phyloP scores from a whole-genome alignment of 2,113 vertebrate genomes.

The Siphamia tubifer region DNA sequence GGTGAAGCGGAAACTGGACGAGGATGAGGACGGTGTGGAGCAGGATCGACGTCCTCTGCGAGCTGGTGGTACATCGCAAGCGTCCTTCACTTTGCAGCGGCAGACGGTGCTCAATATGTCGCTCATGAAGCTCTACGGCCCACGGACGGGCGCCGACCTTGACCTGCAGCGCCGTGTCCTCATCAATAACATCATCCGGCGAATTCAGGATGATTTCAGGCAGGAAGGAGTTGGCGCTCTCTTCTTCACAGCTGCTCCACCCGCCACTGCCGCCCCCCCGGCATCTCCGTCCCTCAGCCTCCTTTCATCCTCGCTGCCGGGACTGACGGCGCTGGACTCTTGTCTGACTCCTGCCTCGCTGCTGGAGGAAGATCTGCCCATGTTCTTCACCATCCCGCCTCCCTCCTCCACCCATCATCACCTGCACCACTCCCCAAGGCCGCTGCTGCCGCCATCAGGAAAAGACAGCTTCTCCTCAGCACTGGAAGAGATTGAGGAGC shows the following conservation, averaged over 20 bases:
- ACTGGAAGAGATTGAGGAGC: constrained; percentile 90
- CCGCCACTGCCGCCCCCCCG: constrained; percentile 87
- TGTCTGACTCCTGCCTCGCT: constrained; percentile 96
- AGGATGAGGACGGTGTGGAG: constrained; percentile 99
- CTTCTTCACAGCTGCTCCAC: constrained; percentile 83
- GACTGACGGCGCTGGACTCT: constrained; percentile 73
- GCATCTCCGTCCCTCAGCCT: constrained; percentile 83
- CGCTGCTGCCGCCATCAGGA: constrained; percentile 81
- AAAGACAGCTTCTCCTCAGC: constrained; percentile 83
- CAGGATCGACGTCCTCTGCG: constrained; percentile 65
- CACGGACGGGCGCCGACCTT: constrained; percentile 91
- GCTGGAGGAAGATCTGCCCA: constrained; percentile 88
- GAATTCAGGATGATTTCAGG: constrained; percentile 97
- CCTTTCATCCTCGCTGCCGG: constrained; percentile 67
- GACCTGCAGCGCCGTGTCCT: constrained; percentile 95
- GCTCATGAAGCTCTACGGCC: constrained; percentile 98
- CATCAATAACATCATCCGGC: constrained; percentile 98
- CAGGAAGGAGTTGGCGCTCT: constrained; percentile 92
- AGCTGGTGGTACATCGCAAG: constrained; percentile 89
- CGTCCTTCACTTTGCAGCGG: constrained; percentile 98
- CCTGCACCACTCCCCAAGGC: constrained; percentile 82
- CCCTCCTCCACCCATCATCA: constrained; percentile 76
- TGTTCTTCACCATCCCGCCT: constrained; percentile 84
- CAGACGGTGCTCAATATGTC: constrained; percentile 99
- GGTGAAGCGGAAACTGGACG: constrained; percentile 98